phyloP scores from a whole-genome alignment of 1,140 invertebrate species.

The Frieseomelitta varia region DNA sequence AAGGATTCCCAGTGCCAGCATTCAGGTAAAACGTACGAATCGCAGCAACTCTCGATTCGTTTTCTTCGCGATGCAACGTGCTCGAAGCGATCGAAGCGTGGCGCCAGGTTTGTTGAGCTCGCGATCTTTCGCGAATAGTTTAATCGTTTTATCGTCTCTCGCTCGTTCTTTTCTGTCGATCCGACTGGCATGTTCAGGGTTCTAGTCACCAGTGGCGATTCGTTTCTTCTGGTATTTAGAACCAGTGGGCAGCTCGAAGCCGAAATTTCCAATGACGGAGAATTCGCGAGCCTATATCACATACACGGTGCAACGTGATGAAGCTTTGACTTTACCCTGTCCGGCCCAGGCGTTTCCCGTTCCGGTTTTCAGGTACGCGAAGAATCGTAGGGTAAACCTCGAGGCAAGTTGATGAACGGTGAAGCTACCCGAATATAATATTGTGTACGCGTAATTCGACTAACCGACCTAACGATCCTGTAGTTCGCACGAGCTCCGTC shows the following conservation, averaged over 20 bases:
- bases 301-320: conserved; percentile 73
- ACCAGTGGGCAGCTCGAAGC: conserved; percentile 88
- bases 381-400: not conserved
- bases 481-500: too few relatives aligned
- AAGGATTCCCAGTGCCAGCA: conserved; percentile 87
- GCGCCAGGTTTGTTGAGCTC: conserved; percentile 6
- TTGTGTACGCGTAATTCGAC: too few relatives aligned
- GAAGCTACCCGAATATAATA: too few relatives aligned
- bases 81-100: not conserved
- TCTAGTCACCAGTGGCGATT: conserved; percentile 33
- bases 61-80: not conserved
- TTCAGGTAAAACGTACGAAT: conserved; percentile 71
- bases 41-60: not conserved
- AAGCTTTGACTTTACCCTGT: conserved; percentile 84
- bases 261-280: conserved; percentile 88
- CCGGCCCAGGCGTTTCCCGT: conserved; percentile 86
- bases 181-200: conserved; percentile 11
- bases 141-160: conserved; percentile 36
- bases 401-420: too few relatives aligned
- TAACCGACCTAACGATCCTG: too few relatives aligned
- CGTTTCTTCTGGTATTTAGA: conserved; percentile 81
- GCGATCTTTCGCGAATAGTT: conserved; percentile 10
- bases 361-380: conserved; percentile 74
- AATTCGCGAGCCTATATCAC: conserved; percentile 82
- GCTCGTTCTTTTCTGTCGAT: conserved; percentile 18